phyloP scores from a whole-genome alignment of 2,797 vertebrate genomes.

The Morus bassanus region DNA sequence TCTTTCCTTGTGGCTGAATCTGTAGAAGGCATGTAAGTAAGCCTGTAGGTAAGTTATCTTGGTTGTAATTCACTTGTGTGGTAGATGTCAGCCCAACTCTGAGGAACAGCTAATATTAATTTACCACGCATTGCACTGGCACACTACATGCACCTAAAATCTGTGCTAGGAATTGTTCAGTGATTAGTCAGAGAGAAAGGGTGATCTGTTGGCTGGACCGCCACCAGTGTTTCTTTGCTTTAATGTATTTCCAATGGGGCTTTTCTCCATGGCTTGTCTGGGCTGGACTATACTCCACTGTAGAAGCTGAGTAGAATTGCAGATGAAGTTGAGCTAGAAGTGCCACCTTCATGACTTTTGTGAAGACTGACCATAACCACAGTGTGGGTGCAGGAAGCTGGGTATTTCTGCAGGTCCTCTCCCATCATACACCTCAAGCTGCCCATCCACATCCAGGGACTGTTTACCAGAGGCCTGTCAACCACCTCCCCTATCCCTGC shows the following conservation, averaged over 20 bases:
- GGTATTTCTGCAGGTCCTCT: neutral
- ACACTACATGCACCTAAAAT: neutral
- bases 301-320: neutral
- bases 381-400: fast-evolving
- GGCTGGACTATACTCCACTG: neutral
- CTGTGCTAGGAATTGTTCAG: neutral
- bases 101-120: neutral
- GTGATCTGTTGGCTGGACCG: neutral
- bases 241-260: neutral
- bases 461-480: neutral
- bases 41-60: neutral
- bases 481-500: neutral
- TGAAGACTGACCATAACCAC: neutral
- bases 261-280: neutral
- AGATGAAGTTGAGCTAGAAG: neutral
- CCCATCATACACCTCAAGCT: neutral
- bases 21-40: neutral
- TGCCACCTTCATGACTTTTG: neutral
- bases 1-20: neutral
- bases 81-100: neutral
- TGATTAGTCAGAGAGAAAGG: neutral
- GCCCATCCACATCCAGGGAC: no score
- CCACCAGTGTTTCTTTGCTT: neutral
- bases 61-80: neutral
- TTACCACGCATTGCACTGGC: neutral